These are phyloP conservation scores for Kuschelorhynchus macadamiae DNA, from an alignment of 2,888 invertebrate species.

Conservation along the genomic window DNA sequence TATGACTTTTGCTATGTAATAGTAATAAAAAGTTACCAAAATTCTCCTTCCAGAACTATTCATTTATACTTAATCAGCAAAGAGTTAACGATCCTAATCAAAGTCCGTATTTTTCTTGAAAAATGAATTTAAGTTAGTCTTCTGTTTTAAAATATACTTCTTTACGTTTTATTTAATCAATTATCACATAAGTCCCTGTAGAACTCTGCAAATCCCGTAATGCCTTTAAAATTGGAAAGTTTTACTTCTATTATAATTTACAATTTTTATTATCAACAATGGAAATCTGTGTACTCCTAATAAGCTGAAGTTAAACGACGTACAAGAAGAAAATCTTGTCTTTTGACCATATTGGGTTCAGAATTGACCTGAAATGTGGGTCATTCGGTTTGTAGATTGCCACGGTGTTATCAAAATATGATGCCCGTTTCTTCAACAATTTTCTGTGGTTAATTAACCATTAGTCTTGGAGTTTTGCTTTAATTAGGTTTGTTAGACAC, in stretches of 20 bases:
- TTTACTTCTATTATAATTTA: conserved; percentile 30
- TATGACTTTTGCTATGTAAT: too few relatives aligned
- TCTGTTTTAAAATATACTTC: too few relatives aligned
- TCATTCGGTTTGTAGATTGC: conserved; percentile 53
- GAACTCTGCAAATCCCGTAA: too few relatives aligned
- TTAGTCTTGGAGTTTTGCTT: conserved; percentile 35
- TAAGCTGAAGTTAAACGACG: conserved; percentile 53
- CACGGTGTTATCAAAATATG: conserved; percentile 54
- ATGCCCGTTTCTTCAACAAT: conserved; percentile 35
- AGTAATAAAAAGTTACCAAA: too few relatives aligned
- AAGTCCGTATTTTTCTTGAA: too few relatives aligned
- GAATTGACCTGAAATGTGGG: conserved; percentile 56
- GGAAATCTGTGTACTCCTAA: conserved; percentile 50
- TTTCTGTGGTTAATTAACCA: conserved; percentile 36
- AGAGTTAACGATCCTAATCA: too few relatives aligned
- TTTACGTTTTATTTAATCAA: too few relatives aligned
- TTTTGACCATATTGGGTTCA: conserved; percentile 56
- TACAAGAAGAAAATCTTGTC: conserved; percentile 55
- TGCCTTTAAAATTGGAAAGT: conserved; percentile 16
- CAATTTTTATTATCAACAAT: conserved; percentile 43
- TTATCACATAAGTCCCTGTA: too few relatives aligned
- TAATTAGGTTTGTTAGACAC: conserved; percentile 37
- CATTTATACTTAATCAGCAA: too few relatives aligned
- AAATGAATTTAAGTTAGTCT: too few relatives aligned
- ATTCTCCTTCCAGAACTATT: too few relatives aligned